phyloP scores from a whole-genome alignment of 1,140 invertebrate species.

The Augochlora pura region DNA sequence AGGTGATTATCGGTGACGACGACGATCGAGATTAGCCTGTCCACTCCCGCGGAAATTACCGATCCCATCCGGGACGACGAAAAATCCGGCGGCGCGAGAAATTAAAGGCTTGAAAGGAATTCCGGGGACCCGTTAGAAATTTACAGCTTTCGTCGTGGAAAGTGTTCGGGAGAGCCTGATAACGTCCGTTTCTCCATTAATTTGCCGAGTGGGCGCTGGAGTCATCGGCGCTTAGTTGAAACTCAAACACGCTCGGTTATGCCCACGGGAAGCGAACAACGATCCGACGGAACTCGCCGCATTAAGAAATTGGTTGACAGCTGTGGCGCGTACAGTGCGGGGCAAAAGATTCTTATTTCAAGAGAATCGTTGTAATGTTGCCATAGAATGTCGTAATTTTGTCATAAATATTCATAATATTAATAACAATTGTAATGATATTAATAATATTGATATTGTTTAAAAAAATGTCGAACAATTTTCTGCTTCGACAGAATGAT shows the following conservation, averaged over 20 bases:
- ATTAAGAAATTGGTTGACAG: too few relatives aligned
- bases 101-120: slow-evolving; percentile 4
- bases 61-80: neutral
- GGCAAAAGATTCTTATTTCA: too few relatives aligned
- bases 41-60: neutral
- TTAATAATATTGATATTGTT: too few relatives aligned
- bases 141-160: slow-evolving; percentile 12
- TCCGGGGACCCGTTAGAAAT: slow-evolving; percentile 20
- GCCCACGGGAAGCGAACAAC: too few relatives aligned
- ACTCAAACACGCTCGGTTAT: neutral
- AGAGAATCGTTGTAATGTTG: too few relatives aligned
- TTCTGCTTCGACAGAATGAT: too few relatives aligned
- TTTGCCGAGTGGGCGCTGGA: neutral
- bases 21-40: neutral
- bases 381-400: too few relatives aligned
- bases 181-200: slow-evolving; percentile 16
- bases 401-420: too few relatives aligned
- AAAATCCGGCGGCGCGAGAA: neutral
- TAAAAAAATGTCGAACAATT: too few relatives aligned
- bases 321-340: too few relatives aligned
- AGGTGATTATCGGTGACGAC: too few relatives aligned
- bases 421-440: too few relatives aligned
- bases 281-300: neutral
- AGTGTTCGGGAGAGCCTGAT: neutral
- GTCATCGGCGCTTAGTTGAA: neutral